Base-by-base conservation (phyloP, 2,113 vertebrate genomes). In the Nerophis ophidion region DNA sequence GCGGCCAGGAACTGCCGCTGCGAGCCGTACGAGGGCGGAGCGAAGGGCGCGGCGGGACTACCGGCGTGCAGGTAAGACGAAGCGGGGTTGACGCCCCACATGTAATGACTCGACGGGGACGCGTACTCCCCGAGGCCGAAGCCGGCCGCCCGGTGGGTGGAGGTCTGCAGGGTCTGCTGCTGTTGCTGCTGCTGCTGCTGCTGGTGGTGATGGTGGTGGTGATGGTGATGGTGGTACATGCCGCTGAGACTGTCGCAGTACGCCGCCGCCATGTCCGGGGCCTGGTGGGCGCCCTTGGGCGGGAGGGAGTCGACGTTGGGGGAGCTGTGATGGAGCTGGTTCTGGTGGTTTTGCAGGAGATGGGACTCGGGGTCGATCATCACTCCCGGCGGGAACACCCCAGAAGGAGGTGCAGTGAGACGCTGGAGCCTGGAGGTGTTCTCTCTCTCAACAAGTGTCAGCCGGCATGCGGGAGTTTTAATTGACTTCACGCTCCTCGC, bases 201-300 rank as follows among this genome's bases (percentile, higher is more conserved):
- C 3, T 36, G 34, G 1, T 54, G 52, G 4, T 55, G 52, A 4
- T 53, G 51, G 13, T 53, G 51, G 1, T 53, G 51, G 12, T 40
- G 36, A 2, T 42, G 54, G 9, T 53, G 51, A 14, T 92, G 84
- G 69, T 93, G 92, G 75, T 94, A 97, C 75, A 92, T 88, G 80
- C 90, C 87, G 82, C 90, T 88, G 81, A 94, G 91, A 84, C 91
- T 92, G 72, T 97, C 94, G 82, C 93, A 95, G 72, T 95, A 96
- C 1, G 92, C 91, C 0, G 81, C 74, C 48, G 94, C 89, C 95
- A 95, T 94, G 72, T 93, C 93, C 65, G 90, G 56, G 65, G 86
- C 81, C 76, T 93, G 87, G 73, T 89, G 92, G 9, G 87, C 86
- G 72, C 86, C 88, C 81, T 92, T 92, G 45, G 87, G 72, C 68